Evolutionary conservation across 2,888 invertebrate species (phyloP).

Genomic region (Andrena hattorfiana): DNA sequence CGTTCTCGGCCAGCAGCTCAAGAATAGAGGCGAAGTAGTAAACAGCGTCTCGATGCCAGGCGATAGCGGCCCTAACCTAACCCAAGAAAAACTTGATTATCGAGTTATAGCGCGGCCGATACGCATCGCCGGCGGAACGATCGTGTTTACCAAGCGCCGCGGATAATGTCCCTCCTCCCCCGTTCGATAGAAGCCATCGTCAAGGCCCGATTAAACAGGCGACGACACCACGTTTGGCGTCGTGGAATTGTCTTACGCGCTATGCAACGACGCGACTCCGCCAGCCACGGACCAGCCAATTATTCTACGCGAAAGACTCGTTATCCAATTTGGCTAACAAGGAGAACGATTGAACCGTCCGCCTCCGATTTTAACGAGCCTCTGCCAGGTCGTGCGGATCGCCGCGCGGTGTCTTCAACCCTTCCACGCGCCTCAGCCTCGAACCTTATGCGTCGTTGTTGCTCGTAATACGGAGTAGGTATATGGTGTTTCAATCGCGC

Average conservation of each 20-base stretch:
- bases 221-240: neutral
- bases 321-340: slow-evolving; percentile 66
- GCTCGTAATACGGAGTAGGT: neutral
- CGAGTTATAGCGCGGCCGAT: slow-evolving; percentile 32
- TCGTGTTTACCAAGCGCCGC: slow-evolving; percentile 20
- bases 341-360: slow-evolving; percentile 49
- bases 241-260: slow-evolving; percentile 54
- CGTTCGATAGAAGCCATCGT: slow-evolving; percentile 1
- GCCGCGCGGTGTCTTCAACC: neutral
- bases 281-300: slow-evolving; percentile 56
- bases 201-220: neutral
- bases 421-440: neutral
- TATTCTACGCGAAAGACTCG: slow-evolving; percentile 63
- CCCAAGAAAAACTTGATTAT: slow-evolving; percentile 58
- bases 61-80: slow-evolving; percentile 62
- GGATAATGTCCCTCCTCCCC: neutral
- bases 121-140: slow-evolving; percentile 11
- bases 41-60: slow-evolving; percentile 53
- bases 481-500: neutral
- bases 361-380: slow-evolving; percentile 56
- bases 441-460: neutral
- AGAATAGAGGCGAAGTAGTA: slow-evolving; percentile 64
- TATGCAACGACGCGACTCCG: slow-evolving; percentile 13
- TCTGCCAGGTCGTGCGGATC: slow-evolving; percentile 12
- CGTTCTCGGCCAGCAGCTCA: slow-evolving; percentile 28